Evolutionary conservation across 1,140 invertebrate genomes (phyloP), one percentile per base, ranked within the genome.

Genomic region (Cydia pomonella): DNA sequence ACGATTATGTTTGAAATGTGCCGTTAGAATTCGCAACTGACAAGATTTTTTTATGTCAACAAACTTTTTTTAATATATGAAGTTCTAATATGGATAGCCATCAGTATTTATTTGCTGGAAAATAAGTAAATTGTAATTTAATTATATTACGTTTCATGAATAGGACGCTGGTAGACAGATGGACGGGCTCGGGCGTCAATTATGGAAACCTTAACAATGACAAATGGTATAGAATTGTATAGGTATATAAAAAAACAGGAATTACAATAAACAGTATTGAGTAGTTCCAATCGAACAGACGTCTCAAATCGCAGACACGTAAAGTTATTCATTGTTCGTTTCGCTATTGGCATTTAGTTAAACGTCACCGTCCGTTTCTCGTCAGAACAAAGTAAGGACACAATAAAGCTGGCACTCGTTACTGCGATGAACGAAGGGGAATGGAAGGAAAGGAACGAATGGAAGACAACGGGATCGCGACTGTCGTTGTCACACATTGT

Each of bases 381-480:
- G 64, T 69, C 64, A 7, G 64, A 3, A 3, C 29, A 33, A 64
- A 64, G 73, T 73, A n/a, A 47, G 63, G 25, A 64, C 76, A 84
- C 81, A 84, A 84, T 78, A 78, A 78, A 77, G 73, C 81, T 79
- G 82, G 76, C 78, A 80, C 76, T 77, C 73, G 63, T 72, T 66
- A 63, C 77, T 73, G 73, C 72, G 64, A 69, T 33, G 64, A 64
- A 64, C 63, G 63, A 64, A 64, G 63, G 23, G 62, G 73, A 71
- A 23, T 23, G 53, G 21, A 59, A 23, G 53, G 21, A 59, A 59
- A 23, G 53, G 21, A 59, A 23, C 18, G 53, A 59, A 59, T 21
- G 73, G 69, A 73, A 84, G 79, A 82, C 80, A 81, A 81, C 78
- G 66, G 76, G 75, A 80, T 82, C 80, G 80, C 81, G 79, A 79